Percentiles rank a stretch among this genome's conserved stretches.
Evolutionary conservation across 2,113 vertebrate genomes (phyloP).

Genomic region (Calcarius ornatus): DNA sequence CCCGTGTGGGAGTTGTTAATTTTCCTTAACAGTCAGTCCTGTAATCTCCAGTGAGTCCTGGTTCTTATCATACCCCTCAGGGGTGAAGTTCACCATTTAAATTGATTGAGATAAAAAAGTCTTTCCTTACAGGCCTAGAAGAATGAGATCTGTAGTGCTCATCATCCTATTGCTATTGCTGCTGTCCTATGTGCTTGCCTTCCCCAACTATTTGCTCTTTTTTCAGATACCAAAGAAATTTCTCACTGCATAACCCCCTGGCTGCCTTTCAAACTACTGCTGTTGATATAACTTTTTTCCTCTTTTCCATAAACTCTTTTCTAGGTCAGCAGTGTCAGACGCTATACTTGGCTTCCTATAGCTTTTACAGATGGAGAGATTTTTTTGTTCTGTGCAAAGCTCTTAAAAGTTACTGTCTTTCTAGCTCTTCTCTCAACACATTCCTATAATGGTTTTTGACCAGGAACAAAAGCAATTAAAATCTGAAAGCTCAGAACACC

Average conservation of each 20-base stretch:
- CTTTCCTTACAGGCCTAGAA: background rate
- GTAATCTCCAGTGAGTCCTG: background rate
- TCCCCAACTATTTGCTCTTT: background rate
- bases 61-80: background rate
- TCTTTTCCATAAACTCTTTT: background rate
- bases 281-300: background rate
- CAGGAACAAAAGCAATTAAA: background rate
- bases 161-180: background rate
- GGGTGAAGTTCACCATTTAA: background rate
- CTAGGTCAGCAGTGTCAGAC: background rate
- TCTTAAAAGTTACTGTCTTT: background rate
- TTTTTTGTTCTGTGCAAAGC: background rate
- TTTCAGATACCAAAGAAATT: background rate
- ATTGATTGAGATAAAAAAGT: background rate
- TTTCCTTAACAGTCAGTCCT: background rate
- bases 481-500: background rate
- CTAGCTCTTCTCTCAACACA: background rate
- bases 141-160: background rate
- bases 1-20: background rate
- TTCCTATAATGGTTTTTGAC: background rate
- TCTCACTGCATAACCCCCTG: background rate
- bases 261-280: background rate
- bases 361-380: background rate
- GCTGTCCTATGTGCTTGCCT: background rate
- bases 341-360: background rate